phyloP scores from a whole-genome alignment of 2,888 invertebrate species.

The Labia minor region DNA sequence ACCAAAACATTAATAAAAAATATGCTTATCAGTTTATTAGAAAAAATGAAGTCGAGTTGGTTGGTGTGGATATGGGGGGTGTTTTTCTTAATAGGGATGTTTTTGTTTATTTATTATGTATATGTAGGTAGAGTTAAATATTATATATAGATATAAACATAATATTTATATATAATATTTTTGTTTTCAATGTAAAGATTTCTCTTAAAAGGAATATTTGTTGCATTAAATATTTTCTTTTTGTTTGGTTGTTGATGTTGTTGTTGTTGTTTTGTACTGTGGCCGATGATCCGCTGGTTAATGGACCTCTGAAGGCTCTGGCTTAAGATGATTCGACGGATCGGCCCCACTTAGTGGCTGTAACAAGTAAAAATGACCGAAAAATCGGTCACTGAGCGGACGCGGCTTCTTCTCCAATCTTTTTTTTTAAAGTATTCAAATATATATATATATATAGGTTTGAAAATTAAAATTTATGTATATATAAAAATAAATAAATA shows the following conservation, averaged over 20 bases:
- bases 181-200: no score
- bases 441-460: no score
- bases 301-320: slow-evolving; percentile 76
- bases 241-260: background rate
- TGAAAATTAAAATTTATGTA: no score
- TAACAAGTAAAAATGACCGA: slow-evolving; percentile 31
- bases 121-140: background rate
- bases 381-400: background rate
- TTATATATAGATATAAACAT: no score
- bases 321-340: slow-evolving; percentile 73
- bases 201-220: no score
- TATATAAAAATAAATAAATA: no score
- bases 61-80: background rate
- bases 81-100: background rate
- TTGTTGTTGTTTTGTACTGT: slow-evolving; percentile 13
- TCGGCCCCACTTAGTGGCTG: slow-evolving; percentile 75
- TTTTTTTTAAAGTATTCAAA: no score
- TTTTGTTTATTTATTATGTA: background rate
- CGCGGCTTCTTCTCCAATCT: background rate
- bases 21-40: background rate
- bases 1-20: slow-evolving; percentile 13
- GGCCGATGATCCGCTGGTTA: slow-evolving; percentile 35
- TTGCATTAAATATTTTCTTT: no score
- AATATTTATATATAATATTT: no score
- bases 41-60: slow-evolving; percentile 4